Base-by-base conservation (phyloP, 2,113 vertebrate genomes). In the Nannobrachium achirus region DNA sequence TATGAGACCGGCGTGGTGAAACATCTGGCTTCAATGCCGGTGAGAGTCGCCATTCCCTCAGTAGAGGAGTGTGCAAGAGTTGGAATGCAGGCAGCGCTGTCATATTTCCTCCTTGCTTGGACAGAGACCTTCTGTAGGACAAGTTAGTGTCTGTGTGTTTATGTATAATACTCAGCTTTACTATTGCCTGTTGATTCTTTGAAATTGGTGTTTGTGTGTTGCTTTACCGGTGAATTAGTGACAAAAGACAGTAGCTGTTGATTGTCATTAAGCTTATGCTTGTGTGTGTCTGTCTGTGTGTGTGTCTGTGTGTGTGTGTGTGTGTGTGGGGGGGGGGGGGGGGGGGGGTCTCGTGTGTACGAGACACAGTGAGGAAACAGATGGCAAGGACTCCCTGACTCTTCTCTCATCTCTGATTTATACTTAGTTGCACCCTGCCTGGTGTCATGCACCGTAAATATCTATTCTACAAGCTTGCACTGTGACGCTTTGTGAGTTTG, bases 21-120 rank as follows among this genome's bases (percentile, higher is more conserved):
- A n/a, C 63, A 68, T 65, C 39, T 56, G 48, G 61, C 40, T 11
- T 52, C 53, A 66, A 33, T 59, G n/a, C 76, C 38, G 61, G 18
- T 38, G 19, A 42, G 41, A 52, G 53, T 13, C 69, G 60, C 45
- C 15, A 15, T 68, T 75, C 63, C 57, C 41, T 55, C 20, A 39
- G 46, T 18, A 51, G 48, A 40, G 59, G 20, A 67, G 56, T 20
- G 15, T 25, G 53, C 14, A 14, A 6, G 6, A 41, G 49, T 3
- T 56, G n/a, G 64, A 84, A 78, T 18, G 38, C 16, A 53, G 16
- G 38, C 16, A 53, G 16, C 61, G 60, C 20, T 49, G 11, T 48
- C 60, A 15, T 10, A 45, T 75, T 74, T 42, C 15, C 16, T 63
- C 41, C 2, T 45, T 41, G 18, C 33, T 55, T 48, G 40, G 13